These are phyloP conservation scores for Platorchestia sp. DNA, from an alignment of 1,140 invertebrate species.

Conservation along the genomic window DNA sequence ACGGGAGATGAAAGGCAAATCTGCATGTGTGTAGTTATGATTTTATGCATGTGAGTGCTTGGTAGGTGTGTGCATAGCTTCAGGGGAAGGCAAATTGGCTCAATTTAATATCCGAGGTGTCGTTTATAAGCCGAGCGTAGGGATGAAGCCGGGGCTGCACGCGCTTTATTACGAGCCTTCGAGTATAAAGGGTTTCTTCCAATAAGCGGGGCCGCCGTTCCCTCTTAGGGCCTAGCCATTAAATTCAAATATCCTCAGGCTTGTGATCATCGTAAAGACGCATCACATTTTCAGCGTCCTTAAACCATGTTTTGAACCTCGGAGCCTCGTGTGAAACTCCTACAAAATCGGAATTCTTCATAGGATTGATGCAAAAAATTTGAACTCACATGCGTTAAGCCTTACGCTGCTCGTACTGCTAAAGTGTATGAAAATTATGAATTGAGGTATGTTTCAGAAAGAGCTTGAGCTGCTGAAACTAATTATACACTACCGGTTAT, in stretches of 20 bases:
- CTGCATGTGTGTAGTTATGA: constrained; percentile 38
- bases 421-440: too few species aligned
- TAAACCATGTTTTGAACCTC: not conserved
- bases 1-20: constrained; percentile 43
- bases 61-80: constrained; percentile 21
- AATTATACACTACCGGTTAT: too few species aligned
- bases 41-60: constrained; percentile 39
- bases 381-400: too few species aligned
- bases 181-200: constrained; percentile 46
- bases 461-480: too few species aligned
- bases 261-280: not conserved
- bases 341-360: too few species aligned
- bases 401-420: too few species aligned
- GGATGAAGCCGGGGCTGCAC: not conserved
- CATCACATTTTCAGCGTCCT: not conserved
- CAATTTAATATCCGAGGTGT: constrained; percentile 47
- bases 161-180: constrained; percentile 12
- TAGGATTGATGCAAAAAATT: too few species aligned
- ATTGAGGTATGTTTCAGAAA: too few species aligned
- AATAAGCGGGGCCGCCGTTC: not conserved
- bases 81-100: constrained; percentile 22
- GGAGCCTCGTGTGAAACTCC: not conserved
- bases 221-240: not conserved
- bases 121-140: not conserved
- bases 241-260: not conserved